Percentiles rank a stretch among this genome's conserved stretches.
Conservation (phyloP, 1,140 invertebrate genomes). For the Drosophila ogumai region DNA sequence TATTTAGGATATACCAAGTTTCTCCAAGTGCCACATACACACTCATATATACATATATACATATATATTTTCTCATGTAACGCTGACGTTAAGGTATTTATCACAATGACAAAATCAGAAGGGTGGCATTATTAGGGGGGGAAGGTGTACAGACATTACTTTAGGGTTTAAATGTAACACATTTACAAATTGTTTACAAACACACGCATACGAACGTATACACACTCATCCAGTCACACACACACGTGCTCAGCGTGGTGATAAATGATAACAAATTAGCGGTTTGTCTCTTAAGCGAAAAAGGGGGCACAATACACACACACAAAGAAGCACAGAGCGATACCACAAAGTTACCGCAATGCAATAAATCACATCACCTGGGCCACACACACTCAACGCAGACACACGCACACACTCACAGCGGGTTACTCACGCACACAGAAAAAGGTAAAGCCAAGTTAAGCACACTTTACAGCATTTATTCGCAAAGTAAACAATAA, state of each 20-base stretch:
- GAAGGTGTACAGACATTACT: conserved; percentile 54
- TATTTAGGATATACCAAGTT: neutral
- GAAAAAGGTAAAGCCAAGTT: conserved; percentile 23
- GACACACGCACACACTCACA: conserved; percentile 1
- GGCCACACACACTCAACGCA: conserved; percentile 16
- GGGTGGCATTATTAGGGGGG: conserved; percentile 15
- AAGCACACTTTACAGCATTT: conserved; percentile 27
- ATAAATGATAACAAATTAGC: conserved; percentile 80
- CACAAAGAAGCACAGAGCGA: conserved; percentile 27
- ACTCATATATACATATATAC: neutral
- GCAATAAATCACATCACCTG: conserved; percentile 78
- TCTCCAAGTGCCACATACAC: conserved; percentile 2
- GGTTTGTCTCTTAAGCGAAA: conserved; percentile 77
- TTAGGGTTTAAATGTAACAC: conserved; percentile 77
- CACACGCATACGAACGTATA: conserved; percentile 19
- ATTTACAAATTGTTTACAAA: conserved; percentile 78
- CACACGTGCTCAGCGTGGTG: conserved; percentile 55
- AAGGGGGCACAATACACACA: conserved; percentile 33
- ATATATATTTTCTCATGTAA: conserved; percentile 46
- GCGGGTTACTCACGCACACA: conserved; percentile 14
- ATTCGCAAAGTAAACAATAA: conserved; percentile 5
- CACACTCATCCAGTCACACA: conserved; percentile 1
- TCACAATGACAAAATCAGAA: conserved; percentile 75
- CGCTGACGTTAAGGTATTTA: conserved; percentile 71
- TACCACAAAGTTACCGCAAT: conserved; percentile 77